Evolutionary conservation across 2,888 invertebrate genomes (phyloP).

Genomic region (Dasypolia templi): DNA sequence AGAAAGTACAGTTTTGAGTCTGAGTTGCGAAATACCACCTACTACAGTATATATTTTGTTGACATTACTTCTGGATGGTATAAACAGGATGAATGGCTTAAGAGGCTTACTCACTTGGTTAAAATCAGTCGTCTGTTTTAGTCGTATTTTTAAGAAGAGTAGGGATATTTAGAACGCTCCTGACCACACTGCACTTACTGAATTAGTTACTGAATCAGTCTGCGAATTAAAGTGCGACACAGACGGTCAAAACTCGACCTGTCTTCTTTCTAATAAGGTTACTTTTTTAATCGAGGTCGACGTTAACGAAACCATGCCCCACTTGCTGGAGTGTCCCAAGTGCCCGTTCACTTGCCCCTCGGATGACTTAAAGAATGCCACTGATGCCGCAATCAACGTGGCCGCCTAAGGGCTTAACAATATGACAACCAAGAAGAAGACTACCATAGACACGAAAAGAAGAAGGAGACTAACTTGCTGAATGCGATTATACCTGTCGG

Average conservation of each 20-base stretch:
- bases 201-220: not conserved
- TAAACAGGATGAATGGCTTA: constrained; percentile 33
- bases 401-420: not conserved
- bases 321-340: not conserved
- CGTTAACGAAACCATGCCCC: not conserved
- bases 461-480: not conserved
- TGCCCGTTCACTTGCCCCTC: not conserved
- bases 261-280: not conserved
- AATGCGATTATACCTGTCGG: not conserved
- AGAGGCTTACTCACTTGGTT: not conserved
- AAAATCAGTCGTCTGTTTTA: not conserved
- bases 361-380: not conserved
- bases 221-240: not conserved
- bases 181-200: not conserved
- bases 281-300: no score
- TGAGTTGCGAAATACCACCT: constrained; percentile 27
- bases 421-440: not conserved
- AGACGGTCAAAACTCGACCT: not conserved
- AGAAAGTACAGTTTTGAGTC: constrained; percentile 13
- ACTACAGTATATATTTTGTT: constrained; percentile 36
- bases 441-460: not conserved
- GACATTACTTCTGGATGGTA: constrained; percentile 37
- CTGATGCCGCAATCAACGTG: not conserved
- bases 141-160: not conserved
- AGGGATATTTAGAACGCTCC: not conserved